Base-by-base conservation (phyloP, 2,888 invertebrate genomes). In the Mimumesa dahlbomi region DNA sequence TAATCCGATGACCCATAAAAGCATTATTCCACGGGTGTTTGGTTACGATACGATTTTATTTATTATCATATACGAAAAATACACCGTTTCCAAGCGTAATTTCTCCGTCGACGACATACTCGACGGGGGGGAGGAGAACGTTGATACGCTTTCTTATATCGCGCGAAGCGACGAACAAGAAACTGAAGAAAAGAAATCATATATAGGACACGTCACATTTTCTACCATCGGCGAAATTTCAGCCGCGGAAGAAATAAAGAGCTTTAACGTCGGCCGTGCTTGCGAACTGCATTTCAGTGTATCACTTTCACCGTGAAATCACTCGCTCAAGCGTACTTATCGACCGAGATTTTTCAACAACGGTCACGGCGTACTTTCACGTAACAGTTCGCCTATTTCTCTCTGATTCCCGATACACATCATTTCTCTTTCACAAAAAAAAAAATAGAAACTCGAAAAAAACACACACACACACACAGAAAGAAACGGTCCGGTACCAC, bases 221-320 rank as follows among this genome's bases (percentile, higher is more conserved):
- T 43, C 49, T 31, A 54, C 48, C 63, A 19, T 36, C 34, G 42
- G 40, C 40, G n/a, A 54, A 70, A 64, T 62, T 42, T 46, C 43
- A 58, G 57, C n/a, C n/a, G 3, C 9, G 71, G 56, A 73, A 71
- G 73, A 65, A 73, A 71, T 57, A 72, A 66, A 65, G 61, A 58
- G 48, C 14, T 73, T 56, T 46, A 18, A 42, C 64, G 36, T 40
- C 22, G 58, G n/a, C 31, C n/a, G 48, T 34, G 40, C 34, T n/a
- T 34, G 34, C 43, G 67, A 59, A 59, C n/a, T n/a, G n/a, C 57
- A 48, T 59, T 59, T 56, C 63, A 34, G 19, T 43, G 68, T 31
- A 73, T 66, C 73, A 75, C 77, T 79, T 79, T 77, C 79, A 73
- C 77, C 75, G 54, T 58, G 50, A 66, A 63, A 75, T 77, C 75